Evolutionary conservation across 2,113 vertebrate species (phyloP).

Genomic region (Corythornis madagascariensis): DNA sequence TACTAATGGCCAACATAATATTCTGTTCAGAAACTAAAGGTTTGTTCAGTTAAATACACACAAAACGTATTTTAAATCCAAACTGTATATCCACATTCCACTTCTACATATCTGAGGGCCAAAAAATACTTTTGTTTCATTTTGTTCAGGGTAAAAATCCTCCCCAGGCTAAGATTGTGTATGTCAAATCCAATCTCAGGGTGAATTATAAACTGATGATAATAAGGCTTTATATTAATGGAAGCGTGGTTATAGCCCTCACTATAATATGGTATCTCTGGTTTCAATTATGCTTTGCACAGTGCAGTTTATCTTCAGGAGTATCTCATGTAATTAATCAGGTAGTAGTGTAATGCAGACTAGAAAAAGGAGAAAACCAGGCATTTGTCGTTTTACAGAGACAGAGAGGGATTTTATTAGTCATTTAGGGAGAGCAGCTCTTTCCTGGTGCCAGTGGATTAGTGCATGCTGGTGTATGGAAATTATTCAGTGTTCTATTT

Average conservation of each 20-base stretch:
- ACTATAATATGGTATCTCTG: conserved; percentile 34
- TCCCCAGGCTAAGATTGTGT: conserved; percentile 23
- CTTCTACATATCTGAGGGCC: background rate
- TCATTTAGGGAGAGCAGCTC: background rate
- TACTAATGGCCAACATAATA: background rate
- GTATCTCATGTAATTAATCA: conserved; percentile 53
- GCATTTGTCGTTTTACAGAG: conserved; percentile 19
- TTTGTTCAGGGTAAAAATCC: conserved; percentile 3
- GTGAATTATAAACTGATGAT: conserved; percentile 32
- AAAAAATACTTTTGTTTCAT: conserved; percentile 17
- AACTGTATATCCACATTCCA: background rate
- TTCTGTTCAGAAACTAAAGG: background rate
- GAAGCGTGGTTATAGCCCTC: conserved; percentile 14
- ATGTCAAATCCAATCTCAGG: conserved; percentile 21
- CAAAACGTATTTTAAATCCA: conserved; percentile 18
- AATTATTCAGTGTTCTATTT: conserved; percentile 54
- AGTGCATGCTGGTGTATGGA: conserved; percentile 18
- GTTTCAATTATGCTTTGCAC: conserved; percentile 51
- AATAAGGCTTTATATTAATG: conserved; percentile 54
- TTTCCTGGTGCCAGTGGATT: conserved; percentile 13
- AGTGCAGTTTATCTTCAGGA: conserved; percentile 34
- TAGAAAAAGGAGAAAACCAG: conserved; percentile 32
- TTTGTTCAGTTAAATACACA: background rate
- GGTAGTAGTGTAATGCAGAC: conserved; percentile 5
- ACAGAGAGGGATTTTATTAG: conserved; percentile 42